Percentiles rank a stretch among this genome's conserved stretches.
These are phyloP conservation scores for Aegithalos caudatus DNA, from an alignment of 2,113 vertebrate genomes.

Conservation along the genomic window DNA sequence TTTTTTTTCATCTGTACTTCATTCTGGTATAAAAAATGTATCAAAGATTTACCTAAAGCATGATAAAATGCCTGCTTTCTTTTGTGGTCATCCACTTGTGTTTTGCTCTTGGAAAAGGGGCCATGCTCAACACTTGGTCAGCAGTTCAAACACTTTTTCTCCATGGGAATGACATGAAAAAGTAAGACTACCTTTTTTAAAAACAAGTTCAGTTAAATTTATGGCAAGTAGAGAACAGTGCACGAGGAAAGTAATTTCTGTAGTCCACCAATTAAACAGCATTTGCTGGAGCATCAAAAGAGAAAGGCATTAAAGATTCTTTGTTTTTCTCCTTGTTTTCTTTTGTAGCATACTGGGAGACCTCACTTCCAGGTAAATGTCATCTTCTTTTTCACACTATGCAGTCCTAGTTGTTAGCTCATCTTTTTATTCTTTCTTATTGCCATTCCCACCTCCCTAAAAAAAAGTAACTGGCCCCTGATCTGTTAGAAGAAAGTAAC, in stretches of 20 bases:
- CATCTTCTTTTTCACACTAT: background rate
- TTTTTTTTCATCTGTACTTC: background rate
- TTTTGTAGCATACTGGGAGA: constrained; percentile 77
- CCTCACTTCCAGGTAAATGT: constrained; percentile 77
- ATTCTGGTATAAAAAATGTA: background rate
- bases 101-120: background rate
- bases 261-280: background rate
- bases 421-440: background rate
- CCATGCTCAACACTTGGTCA: background rate
- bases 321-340: constrained; percentile 2
- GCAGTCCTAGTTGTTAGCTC: background rate
- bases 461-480: background rate
- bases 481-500: background rate
- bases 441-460: background rate
- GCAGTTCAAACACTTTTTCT: background rate
- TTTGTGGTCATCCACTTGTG: background rate
- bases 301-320: background rate
- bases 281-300: background rate
- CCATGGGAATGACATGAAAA: background rate
- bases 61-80: background rate
- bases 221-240: background rate
- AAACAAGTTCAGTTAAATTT: background rate
- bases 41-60: background rate
- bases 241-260: background rate
- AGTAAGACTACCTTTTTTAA: background rate